Percentiles rank a stretch among this genome's conserved stretches.
Evolutionary conservation across 2,888 invertebrate genomes (phyloP).

Genomic region (Epicampocera succincta): DNA sequence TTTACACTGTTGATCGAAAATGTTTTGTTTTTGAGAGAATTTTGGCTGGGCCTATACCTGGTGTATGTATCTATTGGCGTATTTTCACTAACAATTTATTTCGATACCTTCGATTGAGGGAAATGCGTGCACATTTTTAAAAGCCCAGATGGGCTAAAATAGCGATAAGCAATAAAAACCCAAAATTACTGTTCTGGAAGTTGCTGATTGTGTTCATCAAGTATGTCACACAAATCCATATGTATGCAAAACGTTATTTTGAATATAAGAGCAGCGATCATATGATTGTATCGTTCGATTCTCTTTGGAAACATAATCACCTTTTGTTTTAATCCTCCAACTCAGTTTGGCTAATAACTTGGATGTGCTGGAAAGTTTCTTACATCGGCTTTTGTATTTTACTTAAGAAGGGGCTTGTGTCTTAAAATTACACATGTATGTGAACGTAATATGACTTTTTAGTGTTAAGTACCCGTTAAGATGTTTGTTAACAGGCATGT

Average conservation of each 20-base stretch:
- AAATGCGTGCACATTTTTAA: no score
- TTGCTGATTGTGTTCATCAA: not conserved
- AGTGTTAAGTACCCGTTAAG: not conserved
- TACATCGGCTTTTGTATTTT: not conserved
- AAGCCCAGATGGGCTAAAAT: no score
- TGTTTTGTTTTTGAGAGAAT: no score
- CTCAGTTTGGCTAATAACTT: slow-evolving; percentile 22
- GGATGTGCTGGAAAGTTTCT: slow-evolving; percentile 13
- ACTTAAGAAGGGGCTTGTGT: not conserved
- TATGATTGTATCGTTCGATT: not conserved
- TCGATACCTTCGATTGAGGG: no score
- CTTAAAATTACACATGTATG: not conserved
- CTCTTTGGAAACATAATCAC: not conserved
- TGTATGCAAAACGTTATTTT: not conserved
- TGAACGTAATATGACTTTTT: not conserved
- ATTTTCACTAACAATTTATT: no score
- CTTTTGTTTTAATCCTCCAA: slow-evolving; percentile 10
- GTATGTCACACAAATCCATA: no score
- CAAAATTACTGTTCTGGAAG: no score
- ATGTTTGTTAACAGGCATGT: not conserved
- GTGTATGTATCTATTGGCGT: no score
- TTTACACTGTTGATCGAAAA: no score
- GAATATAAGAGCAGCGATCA: not conserved
- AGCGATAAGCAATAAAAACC: no score
- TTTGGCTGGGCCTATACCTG: no score